Evolutionary conservation across 2,888 invertebrate genomes (phyloP).

Genomic region (Ichneumoninae sp.): DNA sequence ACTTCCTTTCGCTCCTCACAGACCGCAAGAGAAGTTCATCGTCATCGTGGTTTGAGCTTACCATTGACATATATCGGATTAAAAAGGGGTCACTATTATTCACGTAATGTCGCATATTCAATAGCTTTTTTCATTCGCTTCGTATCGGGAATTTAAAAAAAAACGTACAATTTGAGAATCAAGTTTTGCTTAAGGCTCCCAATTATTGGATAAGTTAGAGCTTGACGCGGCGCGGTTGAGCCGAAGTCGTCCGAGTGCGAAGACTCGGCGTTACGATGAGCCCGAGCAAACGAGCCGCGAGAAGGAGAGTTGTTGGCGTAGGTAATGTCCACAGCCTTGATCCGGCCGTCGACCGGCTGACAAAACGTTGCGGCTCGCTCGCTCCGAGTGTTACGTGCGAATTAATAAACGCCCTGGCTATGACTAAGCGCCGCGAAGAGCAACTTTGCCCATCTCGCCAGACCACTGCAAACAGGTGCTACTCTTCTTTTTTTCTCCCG

Average conservation of each 20-base stretch:
- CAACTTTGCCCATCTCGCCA: conserved; percentile 25
- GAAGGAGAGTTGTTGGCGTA: conserved; percentile 39
- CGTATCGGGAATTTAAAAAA: neutral
- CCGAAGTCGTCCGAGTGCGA: conserved; percentile 11
- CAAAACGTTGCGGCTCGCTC: conserved; percentile 37
- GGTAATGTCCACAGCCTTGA: conserved; percentile 59
- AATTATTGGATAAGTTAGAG: neutral
- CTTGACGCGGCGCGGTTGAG: neutral
- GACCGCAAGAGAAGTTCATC: conserved; percentile 17
- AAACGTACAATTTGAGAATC: neutral
- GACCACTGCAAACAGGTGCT: conserved; percentile 11
- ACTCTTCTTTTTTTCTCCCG: neutral
- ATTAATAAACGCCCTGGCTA: conserved; percentile 51
- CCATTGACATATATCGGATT: neutral
- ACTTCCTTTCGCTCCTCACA: conserved; percentile 21
- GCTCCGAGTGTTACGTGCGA: conserved; percentile 43
- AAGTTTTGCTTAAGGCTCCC: neutral
- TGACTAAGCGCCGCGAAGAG: conserved; percentile 44
- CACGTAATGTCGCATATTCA: neutral
- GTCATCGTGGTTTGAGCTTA: neutral
- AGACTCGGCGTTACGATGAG: neutral
- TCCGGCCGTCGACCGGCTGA: conserved; percentile 55
- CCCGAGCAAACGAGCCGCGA: conserved; percentile 16
- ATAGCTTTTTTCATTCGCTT: no score
- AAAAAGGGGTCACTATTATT: no score